Evolutionary conservation across 2,797 vertebrate genomes (phyloP), one percentile per base, ranked within the genome.

Genomic region (Hypotaenidia philippensis): DNA sequence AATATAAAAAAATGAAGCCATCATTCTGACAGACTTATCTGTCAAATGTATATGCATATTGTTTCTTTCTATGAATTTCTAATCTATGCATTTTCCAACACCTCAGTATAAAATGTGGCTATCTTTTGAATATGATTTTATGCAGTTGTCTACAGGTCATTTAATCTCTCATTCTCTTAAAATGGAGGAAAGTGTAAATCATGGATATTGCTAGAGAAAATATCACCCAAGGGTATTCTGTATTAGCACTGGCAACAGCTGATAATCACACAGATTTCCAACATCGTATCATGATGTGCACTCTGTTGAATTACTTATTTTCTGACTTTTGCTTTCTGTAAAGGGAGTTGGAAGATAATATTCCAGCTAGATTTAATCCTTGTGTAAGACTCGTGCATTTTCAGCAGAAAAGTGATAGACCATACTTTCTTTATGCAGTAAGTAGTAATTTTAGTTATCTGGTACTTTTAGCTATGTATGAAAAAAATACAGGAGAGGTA

Each of bases 141-240:
- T 77, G 31, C 71, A 71, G 26, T 45, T 93, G 14, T 80, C 83
- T 90, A 93, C 81, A 93, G 89, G 87, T 92, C 64, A 93, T 97
- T 96, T 93, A 94, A 89, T 95, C n/a, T 93, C 56, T 77, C 31
- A 12, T 82, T 94, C 70, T 90, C 52, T 83, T 79, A 69, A 89
- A 77, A 94, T 71, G 60, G 53, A 94, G 26, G 56, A 59, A 95
- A 71, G 21, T 38, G 21, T 77, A 93, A 90, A 80, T 93, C 68
- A 60, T 4, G 19, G 22, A 53, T 59, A 27, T 60, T 93, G 56
- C 81, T 45, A 36, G 10, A 89, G 47, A 89, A 94, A 92, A 82
- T 92, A 91, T 60, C 74, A 70, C 83, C 47, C 56, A 88, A 87
- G 27, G 5, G 75, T 92, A 83, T 78, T 85, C 25, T 79, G 34